A percentile compares a stretch with the other conserved stretches of the same genome.
Evolutionary conservation across 2,888 invertebrate species (phyloP).

Genomic region (Drosophila tripunctata): DNA sequence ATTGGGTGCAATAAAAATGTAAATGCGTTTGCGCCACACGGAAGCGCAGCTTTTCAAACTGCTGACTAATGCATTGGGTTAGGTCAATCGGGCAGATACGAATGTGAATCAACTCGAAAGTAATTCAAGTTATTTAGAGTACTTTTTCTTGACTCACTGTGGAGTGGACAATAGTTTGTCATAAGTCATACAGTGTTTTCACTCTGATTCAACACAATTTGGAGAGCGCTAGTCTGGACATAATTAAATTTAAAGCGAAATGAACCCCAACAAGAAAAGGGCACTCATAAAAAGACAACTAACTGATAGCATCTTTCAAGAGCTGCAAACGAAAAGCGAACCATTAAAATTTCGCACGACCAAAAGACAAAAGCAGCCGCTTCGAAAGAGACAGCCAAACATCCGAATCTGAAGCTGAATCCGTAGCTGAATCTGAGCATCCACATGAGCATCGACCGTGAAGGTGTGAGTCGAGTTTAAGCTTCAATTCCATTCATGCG

Average conservation of each 20-base stretch:
- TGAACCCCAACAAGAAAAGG: slow-evolving; percentile 46
- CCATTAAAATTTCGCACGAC: slow-evolving; percentile 80
- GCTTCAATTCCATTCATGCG: slow-evolving; percentile 83
- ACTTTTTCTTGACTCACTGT: slow-evolving; percentile 33
- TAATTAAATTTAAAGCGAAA: slow-evolving; percentile 65
- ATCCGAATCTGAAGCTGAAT: not conserved
- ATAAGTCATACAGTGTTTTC: slow-evolving; percentile 20
- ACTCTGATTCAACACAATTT: slow-evolving; percentile 34
- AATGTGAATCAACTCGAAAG: slow-evolving; percentile 30
- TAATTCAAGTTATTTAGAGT: not conserved
- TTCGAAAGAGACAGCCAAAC: slow-evolving; percentile 1
- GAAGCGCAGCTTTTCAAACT: not conserved
- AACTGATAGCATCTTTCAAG: slow-evolving; percentile 59
- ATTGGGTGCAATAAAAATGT: slow-evolving; percentile 65
- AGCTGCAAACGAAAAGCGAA: slow-evolving; percentile 56
- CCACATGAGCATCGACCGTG: slow-evolving; percentile 27
- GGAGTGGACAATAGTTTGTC: slow-evolving; percentile 38
- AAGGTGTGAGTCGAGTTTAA: slow-evolving; percentile 78
- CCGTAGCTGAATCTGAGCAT: slow-evolving; percentile 12
- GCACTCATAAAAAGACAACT: slow-evolving; percentile 65
- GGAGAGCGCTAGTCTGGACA: slow-evolving; percentile 25
- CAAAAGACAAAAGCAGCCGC: slow-evolving; percentile 60
- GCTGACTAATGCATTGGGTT: slow-evolving; percentile 5
- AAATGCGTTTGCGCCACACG: slow-evolving; percentile 18
- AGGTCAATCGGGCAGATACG: not conserved